These are phyloP conservation scores for Bostrychus sinensis DNA, from an alignment of 2,113 vertebrate genomes.

Conservation along the genomic window DNA sequence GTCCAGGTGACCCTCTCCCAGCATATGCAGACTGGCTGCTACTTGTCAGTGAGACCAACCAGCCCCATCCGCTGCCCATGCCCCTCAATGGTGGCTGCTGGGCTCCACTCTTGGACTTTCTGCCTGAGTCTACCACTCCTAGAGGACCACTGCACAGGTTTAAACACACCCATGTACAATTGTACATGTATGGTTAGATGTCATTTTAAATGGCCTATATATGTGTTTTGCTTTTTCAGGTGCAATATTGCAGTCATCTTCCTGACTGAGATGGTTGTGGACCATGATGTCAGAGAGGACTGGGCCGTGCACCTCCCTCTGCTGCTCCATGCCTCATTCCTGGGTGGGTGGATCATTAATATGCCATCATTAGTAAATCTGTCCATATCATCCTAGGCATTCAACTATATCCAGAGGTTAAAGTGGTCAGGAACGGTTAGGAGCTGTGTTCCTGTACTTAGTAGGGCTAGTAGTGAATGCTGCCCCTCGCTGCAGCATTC, in stretches of 20 bases:
- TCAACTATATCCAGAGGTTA: too few relatives aligned
- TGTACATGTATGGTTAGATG: constrained; percentile 42
- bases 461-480: too few relatives aligned
- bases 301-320: constrained; percentile 96
- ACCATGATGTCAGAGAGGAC: constrained; percentile 97
- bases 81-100: constrained; percentile 94
- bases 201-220: constrained; percentile 86
- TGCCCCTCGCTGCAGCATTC: too few relatives aligned
- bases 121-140: constrained; percentile 94
- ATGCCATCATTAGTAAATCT: too few relatives aligned
- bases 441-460: too few relatives aligned
- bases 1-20: constrained; percentile 89
- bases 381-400: too few relatives aligned
- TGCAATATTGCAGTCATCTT: constrained; percentile 99
- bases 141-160: constrained; percentile 94
- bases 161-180: constrained; percentile 12
- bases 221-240: too few relatives aligned
- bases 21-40: constrained; percentile 92
- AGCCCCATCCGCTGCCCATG: constrained; percentile 93
- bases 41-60: constrained; percentile 89
- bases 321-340: constrained; percentile 94
- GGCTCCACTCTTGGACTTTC: constrained; percentile 95
- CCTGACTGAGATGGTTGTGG: constrained; percentile 99
- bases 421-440: too few relatives aligned
- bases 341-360: constrained; percentile 89